Evolutionary conservation across 2,888 invertebrate genomes (phyloP).

Genomic region (Amblyjoppa proteus): DNA sequence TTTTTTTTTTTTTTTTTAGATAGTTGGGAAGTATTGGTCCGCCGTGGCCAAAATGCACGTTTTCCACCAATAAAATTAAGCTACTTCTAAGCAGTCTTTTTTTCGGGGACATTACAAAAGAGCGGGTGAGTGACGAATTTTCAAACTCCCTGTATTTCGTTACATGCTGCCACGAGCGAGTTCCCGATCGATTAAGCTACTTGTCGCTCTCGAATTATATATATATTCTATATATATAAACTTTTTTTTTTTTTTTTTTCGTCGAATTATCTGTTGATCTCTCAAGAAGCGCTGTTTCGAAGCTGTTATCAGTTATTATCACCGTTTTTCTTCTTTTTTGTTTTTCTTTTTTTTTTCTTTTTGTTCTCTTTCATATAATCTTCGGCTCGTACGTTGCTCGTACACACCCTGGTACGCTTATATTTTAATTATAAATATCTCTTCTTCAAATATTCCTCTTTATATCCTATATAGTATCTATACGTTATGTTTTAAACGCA

Average conservation of each 20-base stretch:
- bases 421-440: constrained; percentile 82
- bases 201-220: constrained; percentile 11
- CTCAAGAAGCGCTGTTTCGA: constrained; percentile 15
- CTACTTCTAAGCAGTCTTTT: constrained; percentile 68
- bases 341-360: constrained; percentile 75
- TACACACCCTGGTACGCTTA: constrained; percentile 76
- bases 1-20: constrained; percentile 19
- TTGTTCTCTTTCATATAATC: constrained; percentile 68
- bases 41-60: constrained; percentile 45
- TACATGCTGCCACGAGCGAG: constrained; percentile 30
- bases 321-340: constrained; percentile 71
- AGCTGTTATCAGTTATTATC: constrained; percentile 29
- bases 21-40: constrained; percentile 66
- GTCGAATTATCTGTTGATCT: constrained; percentile 30
- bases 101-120: constrained; percentile 56
- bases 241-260: neutral
- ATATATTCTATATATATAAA: constrained; percentile 7
- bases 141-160: constrained; percentile 29
- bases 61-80: constrained; percentile 53
- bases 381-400: constrained; percentile 64
- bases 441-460: constrained; percentile 78
- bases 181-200: constrained; percentile 16
- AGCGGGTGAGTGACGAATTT: constrained; percentile 33
- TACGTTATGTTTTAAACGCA: constrained; percentile 60
- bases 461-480: constrained; percentile 75